Evolutionary conservation across 2,797 vertebrate genomes (phyloP), one percentile per base, ranked within the genome.

Genomic region (Sebastes matsubarae): DNA sequence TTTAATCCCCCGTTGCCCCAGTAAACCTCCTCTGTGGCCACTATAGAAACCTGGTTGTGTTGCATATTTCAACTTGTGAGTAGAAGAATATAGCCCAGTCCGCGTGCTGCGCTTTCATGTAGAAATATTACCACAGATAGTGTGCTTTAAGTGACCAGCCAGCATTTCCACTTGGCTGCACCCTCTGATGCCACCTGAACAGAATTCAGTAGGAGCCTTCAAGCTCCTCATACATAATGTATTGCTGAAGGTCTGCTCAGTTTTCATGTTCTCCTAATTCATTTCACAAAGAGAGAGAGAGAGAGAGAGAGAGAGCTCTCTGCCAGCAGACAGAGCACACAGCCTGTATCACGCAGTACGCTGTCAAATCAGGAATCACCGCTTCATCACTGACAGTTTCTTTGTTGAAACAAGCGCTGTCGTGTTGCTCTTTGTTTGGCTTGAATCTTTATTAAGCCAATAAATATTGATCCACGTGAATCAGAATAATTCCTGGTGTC

Each of bases 261-360:
- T 93, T 94, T 93, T 94, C 92, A 92, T 92, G 92, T 94, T 90
- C 90, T 90, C 89, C 91, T 93, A 92, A 94, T 93, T 94, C 91
- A 88, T 92, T 90, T 92, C 90, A 93, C 91, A 89, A 89, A 91
- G 81, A 89, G 76, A 75, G 81, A 82, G 76, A 73, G 80, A 80
- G 58, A 57, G 74, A 76, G 80, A 82, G 76, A 73, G 80, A 80
- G 60, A 55, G 74, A 78, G 76, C 72, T 30, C 70, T 81, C 80
- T 84, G 79, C 73, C 68, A 71, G 88, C 84, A 84, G 70, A 54
- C 68, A 78, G 65, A 83, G 64, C 80, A 75, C 79, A 68, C 75
- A 32, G 72, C 55, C 73, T 64, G 60, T 58, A 81, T 85, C 76
- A 69, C 72, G 66, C 25, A 3, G 32, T 57, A 63, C 66, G 20